These are phyloP conservation scores for Takifugu flavidus DNA, from an alignment of 2,113 vertebrate genomes.

Conservation along the genomic window DNA sequence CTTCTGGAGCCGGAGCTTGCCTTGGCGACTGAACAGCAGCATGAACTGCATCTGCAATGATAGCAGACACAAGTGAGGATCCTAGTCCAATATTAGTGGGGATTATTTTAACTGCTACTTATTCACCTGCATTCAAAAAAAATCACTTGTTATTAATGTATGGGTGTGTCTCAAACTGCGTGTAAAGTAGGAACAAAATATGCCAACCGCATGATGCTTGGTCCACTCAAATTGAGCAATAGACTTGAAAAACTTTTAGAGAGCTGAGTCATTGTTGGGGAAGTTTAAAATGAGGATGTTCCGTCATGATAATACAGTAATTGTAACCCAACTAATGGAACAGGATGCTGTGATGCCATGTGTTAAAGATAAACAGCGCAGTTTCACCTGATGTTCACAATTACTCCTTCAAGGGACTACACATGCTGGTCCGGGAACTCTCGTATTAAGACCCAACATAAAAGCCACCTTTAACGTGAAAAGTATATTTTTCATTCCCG, in stretches of 20 bases:
- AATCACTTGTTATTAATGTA: background rate
- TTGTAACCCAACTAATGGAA: background rate
- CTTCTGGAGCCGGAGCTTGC: slow-evolving; percentile 96
- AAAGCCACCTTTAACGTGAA: background rate
- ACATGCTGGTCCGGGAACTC: background rate
- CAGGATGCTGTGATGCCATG: slow-evolving; percentile 4
- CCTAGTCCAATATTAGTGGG: too few relatives aligned
- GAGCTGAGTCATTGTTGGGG: too few relatives aligned
- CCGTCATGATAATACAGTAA: too few relatives aligned
- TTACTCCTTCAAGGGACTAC: background rate
- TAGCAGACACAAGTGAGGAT: slow-evolving; percentile 8
- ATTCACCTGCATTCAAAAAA: too few relatives aligned
- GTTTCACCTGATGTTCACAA: background rate
- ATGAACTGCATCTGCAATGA: slow-evolving; percentile 96
- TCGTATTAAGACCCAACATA: background rate
- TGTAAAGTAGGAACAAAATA: too few relatives aligned
- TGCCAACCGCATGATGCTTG: too few relatives aligned
- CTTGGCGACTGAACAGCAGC: slow-evolving; percentile 97
- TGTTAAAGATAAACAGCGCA: slow-evolving; percentile 10
- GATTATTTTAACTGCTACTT: too few relatives aligned
- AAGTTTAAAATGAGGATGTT: too few relatives aligned
- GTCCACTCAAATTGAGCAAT: too few relatives aligned
- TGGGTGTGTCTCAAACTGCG: slow-evolving; percentile 5
- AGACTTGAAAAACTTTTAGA: background rate
- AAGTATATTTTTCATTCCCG: background rate